Conservation (phyloP, 2,113 vertebrate species). For the Thamnophis sirtalis region DNA sequence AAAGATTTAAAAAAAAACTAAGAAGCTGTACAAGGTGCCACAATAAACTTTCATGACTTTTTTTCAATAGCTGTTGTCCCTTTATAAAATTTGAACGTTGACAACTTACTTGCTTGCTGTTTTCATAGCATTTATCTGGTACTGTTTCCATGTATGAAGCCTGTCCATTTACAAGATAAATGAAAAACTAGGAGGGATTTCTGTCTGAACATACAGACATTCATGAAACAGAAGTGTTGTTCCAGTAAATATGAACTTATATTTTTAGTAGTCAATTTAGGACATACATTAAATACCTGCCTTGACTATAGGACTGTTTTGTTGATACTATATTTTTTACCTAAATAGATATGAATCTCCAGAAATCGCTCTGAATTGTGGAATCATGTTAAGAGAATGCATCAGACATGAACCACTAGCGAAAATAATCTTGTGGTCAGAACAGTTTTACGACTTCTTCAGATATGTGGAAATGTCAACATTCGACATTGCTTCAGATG, state of each 20-base stretch:
- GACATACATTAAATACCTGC: neutral
- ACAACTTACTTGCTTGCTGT: neutral
- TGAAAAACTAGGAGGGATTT: neutral
- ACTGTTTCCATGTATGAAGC: neutral
- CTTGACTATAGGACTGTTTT: neutral
- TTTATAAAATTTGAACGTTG: neutral
- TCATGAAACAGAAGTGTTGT: neutral
- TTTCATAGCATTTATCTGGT: neutral
- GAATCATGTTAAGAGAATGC: slow-evolving; percentile 84
- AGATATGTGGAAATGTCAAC: slow-evolving; percentile 87
- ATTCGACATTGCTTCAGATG: slow-evolving; percentile 84
- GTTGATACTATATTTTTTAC: slow-evolving; percentile 1
- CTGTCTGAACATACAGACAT: neutral
- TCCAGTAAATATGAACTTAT: neutral
- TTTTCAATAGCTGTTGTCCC: neutral
- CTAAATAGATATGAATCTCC: slow-evolving; percentile 78
- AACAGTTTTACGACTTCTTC: slow-evolving; percentile 88
- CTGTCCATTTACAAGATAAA: neutral
- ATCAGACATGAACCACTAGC: slow-evolving; percentile 83
- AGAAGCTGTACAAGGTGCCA: neutral
- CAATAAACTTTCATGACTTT: neutral
- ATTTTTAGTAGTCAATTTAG: neutral
- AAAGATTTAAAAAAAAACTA: neutral
- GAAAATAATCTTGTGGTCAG: slow-evolving; percentile 84
- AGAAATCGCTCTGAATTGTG: slow-evolving; percentile 84